Conservation (phyloP, 2,888 invertebrate species). For the Pachydiplax longipennis region DNA sequence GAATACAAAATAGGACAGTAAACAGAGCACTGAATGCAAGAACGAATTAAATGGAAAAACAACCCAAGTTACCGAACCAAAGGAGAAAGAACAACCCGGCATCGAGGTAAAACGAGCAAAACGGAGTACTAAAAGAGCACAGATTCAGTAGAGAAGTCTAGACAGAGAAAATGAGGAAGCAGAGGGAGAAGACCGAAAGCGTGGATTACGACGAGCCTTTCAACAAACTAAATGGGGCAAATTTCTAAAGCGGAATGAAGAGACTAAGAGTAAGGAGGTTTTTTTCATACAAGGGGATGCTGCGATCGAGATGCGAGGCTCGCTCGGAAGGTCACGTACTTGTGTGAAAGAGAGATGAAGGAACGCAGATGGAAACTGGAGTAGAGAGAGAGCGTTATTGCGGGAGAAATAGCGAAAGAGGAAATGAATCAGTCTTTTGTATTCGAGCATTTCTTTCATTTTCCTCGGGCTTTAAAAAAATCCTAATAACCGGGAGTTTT, state of each 20-base stretch:
- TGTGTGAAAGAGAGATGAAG: background rate
- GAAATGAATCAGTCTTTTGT: background rate
- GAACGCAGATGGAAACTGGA: background rate
- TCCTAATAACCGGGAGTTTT: background rate
- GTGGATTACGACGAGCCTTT: background rate
- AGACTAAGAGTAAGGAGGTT: background rate
- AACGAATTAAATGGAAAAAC: too few relatives aligned
- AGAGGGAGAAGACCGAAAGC: background rate
- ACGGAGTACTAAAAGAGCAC: too few relatives aligned
- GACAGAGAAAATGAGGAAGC: background rate
- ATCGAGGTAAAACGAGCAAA: too few relatives aligned
- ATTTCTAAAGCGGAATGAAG: background rate
- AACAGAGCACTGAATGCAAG: too few relatives aligned
- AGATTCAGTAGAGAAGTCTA: too few relatives aligned
- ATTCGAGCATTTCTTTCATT: background rate
- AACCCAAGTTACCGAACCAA: too few relatives aligned
- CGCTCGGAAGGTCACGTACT: background rate
- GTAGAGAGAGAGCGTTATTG: background rate
- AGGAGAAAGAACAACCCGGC: too few relatives aligned
- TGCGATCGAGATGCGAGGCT: background rate
- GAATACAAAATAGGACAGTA: too few relatives aligned
- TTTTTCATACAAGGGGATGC: background rate
- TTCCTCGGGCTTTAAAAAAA: background rate
- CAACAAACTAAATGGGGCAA: background rate
- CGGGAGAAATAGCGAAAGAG: background rate